Base-by-base conservation (phyloP, 2,113 vertebrate genomes). In the Hemibagrus wyckioides region DNA sequence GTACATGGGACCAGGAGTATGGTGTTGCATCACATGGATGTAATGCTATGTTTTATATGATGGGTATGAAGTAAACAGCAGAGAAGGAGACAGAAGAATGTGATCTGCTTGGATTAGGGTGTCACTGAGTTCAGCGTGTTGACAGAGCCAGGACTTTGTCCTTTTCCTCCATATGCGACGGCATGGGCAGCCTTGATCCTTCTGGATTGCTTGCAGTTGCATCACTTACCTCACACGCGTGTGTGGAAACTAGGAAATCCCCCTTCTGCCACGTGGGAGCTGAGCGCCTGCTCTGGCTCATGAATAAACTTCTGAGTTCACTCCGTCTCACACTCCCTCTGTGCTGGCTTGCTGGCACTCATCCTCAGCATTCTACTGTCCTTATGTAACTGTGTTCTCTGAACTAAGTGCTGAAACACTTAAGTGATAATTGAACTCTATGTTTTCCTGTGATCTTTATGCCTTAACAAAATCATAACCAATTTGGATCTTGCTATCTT, bases 191-290 rank as follows among this genome's bases (percentile, higher is more conserved):
- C 76, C 88, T 88, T 71, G 84, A 89, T 85, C 82, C 82, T 48
- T 77, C 41, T 61, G 41, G 76, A 88, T 89, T 91, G 85, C 87
- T 50, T 21, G 71, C 85, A 63, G 61, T 91, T 91, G 90, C 90
- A 89, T 91, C 90, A 91, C 80, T 87, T 82, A 73, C 77, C 82
- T 86, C 65, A 83, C 33, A 59, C 50, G 50, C 63, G 67, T 25
- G 54, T 77, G 85, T 69, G 69, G 41, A 88, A 83, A 83, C 81
- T 67, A 82, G 89, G 89, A 89, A 89, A 87, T 90, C 89, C 89
- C 89, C 87, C 61, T 84, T 6, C 15, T 85, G 85, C 85, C 89
- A 88, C 85, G 87, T 89, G 85, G 77, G 82, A 82, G 28, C 50
- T 52, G 76, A 81, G 84, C 67, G 65, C 57, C 81, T 83, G 69